Base-by-base conservation (phyloP, 64 coral and sea anemone genomes). In the Porites lutea region DNA sequence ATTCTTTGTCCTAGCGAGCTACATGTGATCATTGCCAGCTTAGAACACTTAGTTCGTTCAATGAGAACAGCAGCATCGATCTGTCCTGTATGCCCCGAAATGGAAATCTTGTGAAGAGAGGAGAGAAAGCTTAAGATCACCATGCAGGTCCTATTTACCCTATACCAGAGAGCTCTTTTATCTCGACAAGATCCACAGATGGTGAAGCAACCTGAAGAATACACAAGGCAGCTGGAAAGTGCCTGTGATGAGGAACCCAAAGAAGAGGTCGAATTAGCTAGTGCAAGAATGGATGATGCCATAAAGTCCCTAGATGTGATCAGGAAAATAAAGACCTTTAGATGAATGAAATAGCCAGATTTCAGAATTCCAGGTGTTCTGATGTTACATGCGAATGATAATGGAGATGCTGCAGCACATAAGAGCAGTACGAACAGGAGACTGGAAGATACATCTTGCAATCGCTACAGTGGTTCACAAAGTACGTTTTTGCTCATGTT, bases 1-100 rank as follows among this genome's bases (percentile, higher is more conserved):
- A 90, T 90, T 65, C 88, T 89, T 14, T 47, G 74, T 78, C 88
- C 88, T 65, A 74, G 87, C 3, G 72, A 74, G 54, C 82, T 86
- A 78, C 75, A 57, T 10, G 52, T 78, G 10, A 18, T 78, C 75
- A 78, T 78, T 18, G 51, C 52, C 75, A 78, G 75, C 51, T 78
- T 21, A n/a, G 51, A 78, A 78, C 51, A 65, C 9, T 73, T 47
- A 43, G 27, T 48, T 46, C 44, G 8, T 73, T 48, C 12, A 14
- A 47, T 73, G 43, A 73, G 44, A 73, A 73, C 44, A 73, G 71
- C 15, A 43, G 43, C 47, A 48, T 73, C 27, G 71, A 73, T 47
- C 27, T 76, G 73, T 50, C 52, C 46, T 76, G 73, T 76, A 52
- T 76, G 73, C 47, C 73, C 46, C 73, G 15, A 76, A 48, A 76